A percentile compares a stretch with the other conserved stretches of the same genome.
phyloP scores from a whole-genome alignment of 2,888 invertebrate species.

The Heliconius ismenius region DNA sequence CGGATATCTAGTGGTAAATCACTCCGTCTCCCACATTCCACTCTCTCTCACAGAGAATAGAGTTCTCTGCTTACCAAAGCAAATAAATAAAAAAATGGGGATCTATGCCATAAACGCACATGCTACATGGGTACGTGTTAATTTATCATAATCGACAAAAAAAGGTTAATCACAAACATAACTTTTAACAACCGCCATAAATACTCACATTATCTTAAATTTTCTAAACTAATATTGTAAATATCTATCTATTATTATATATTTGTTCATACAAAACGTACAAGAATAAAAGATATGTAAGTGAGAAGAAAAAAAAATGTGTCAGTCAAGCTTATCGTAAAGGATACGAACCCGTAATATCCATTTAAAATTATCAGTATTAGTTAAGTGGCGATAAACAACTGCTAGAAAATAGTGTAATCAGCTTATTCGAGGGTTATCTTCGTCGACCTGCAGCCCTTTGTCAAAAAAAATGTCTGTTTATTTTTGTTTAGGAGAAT shows the following conservation, averaged over 20 bases:
- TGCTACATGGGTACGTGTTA: too few relatives aligned
- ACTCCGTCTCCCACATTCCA: neutral
- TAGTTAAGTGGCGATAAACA: constrained; percentile 33
- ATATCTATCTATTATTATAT: neutral
- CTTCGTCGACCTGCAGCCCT: constrained; percentile 30
- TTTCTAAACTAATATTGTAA: constrained; percentile 4
- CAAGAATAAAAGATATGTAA: constrained; percentile 9
- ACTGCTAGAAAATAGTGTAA: constrained; percentile 36
- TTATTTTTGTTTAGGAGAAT: too few relatives aligned
- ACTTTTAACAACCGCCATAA: neutral
- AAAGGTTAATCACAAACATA: neutral
- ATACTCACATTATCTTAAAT: constrained; percentile 11
- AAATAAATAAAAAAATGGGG: neutral
- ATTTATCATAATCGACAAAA: neutral
- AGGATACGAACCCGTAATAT: constrained; percentile 36
- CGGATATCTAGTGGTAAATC: neutral
- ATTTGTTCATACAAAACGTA: neutral
- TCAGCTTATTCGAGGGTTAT: constrained; percentile 38
- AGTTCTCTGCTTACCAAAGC: neutral
- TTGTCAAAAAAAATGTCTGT: constrained; percentile 25
- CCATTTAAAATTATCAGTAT: constrained; percentile 36
- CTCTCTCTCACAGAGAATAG: too few relatives aligned
- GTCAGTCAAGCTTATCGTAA: constrained; percentile 38
- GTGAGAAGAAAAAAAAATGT: constrained; percentile 28
- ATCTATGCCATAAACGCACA: too few relatives aligned